A percentile compares a stretch with the other conserved stretches of the same genome.
These are phyloP conservation scores for Liparis tanakae DNA, from an alignment of 2,797 vertebrate species.

Conservation along the genomic window DNA sequence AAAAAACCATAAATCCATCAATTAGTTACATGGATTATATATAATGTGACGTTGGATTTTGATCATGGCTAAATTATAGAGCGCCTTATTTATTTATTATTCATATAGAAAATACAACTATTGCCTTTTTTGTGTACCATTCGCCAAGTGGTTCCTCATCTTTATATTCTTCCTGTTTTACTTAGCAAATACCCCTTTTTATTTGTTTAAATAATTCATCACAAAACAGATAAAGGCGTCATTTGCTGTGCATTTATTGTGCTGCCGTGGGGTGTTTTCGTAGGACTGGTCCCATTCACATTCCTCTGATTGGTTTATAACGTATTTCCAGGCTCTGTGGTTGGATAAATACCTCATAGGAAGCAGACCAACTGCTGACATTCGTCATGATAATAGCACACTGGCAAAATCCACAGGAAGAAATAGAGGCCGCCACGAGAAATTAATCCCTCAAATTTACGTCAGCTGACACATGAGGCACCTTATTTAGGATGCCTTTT, in stretches of 20 bases:
- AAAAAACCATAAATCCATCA: neutral
- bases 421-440: constrained; percentile 1
- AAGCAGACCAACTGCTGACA: neutral
- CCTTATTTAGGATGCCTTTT: constrained; percentile 7
- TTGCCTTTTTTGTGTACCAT: neutral
- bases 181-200: neutral
- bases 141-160: constrained; percentile 4
- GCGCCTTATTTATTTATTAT: neutral
- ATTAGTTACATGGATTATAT: neutral
- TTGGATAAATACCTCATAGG: neutral
- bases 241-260: neutral
- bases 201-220: constrained; percentile 1
- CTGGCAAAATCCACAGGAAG: constrained; percentile 7
- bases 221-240: neutral
- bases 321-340: neutral
- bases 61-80: neutral
- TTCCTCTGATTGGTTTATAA: neutral
- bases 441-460: constrained; percentile 14
- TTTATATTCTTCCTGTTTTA: neutral
- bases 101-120: neutral
- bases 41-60: neutral
- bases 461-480: neutral
- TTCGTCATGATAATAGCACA: neutral
- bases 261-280: neutral
- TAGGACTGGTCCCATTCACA: neutral